Conservation (phyloP, 2,888 invertebrate genomes). For the Stenoptilia bipunctidactyla region DNA sequence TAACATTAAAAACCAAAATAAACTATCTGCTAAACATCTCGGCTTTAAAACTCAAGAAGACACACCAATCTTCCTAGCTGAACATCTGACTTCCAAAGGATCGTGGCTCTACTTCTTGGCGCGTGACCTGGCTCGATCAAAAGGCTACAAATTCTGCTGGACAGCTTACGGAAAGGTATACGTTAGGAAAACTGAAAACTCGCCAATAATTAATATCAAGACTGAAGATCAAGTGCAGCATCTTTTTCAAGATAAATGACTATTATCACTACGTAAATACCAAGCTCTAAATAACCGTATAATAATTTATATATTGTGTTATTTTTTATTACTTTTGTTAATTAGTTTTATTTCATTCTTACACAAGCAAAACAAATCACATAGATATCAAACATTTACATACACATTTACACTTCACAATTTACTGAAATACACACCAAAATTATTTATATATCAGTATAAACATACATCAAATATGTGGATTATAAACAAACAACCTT, state of each 20-base stretch:
- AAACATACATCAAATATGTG: too few species aligned
- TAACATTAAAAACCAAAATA: slow-evolving; percentile 1
- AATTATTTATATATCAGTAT: too few species aligned
- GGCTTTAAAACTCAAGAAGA: slow-evolving; percentile 1
- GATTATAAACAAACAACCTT: too few species aligned
- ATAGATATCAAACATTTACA: background rate
- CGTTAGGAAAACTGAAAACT: slow-evolving; percentile 1
- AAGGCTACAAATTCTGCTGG: slow-evolving; percentile 8
- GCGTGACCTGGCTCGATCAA: slow-evolving; percentile 6
- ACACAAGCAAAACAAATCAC: background rate
- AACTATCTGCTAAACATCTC: slow-evolving; percentile 3
- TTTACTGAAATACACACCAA: too few species aligned
- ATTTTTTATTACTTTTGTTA: background rate
- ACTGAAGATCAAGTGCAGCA: slow-evolving; percentile 1
- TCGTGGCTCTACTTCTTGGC: slow-evolving; percentile 6
- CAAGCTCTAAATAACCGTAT: too few species aligned
- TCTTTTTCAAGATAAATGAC: background rate
- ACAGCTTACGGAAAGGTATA: slow-evolving; percentile 2
- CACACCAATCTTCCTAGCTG: slow-evolving; percentile 2
- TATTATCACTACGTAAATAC: too few species aligned
- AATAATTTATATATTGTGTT: background rate
- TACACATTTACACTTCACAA: too few species aligned
- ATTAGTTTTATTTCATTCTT: background rate
- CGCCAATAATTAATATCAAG: background rate
- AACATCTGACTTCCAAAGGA: slow-evolving; percentile 4